Evolutionary conservation across 2,113 vertebrate species (phyloP), one percentile per base, ranked within the genome.

Genomic region (Oreotragus oreotragus): DNA sequence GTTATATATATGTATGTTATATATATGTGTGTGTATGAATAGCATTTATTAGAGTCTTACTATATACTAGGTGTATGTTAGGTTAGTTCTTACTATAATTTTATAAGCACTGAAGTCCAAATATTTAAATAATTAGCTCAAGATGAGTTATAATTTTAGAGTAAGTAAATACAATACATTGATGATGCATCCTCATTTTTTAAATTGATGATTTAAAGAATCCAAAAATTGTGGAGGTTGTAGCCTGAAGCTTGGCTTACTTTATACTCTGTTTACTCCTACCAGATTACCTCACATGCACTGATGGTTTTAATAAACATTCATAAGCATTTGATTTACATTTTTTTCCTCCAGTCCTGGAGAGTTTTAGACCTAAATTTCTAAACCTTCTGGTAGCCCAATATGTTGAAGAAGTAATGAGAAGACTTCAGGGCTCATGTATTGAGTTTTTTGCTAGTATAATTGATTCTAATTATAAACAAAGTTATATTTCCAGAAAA

Each of bases 401-500:
- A 73, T 95, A 91, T 81, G 10, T 64, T 92, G 76, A 93, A 88
- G 70, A 92, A 19, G 66, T 70, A 86, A 64, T 70, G 25, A 92
- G 39, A 96, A 94, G 51, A 93, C 33, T 79, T 88, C 60, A 88
- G 36, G 53, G 23, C 10, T 89, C 80, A 47, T 15, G 17, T 90
- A 27, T 86, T 86, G 88, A 73, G 16, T 90, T 96, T 83, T 66
- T 96, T 91, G 89, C 86, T 94, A 93, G 76, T 66, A 80, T 85
- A 92, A 88, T 87, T 85, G 57, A 94, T 95, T 96, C 45, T 95
- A 96, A 86, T 94, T 87, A 84, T 90, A 95, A 91, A 92, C 58
- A 73, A 94, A 94, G 53, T 83, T 96, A 95, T 89, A 93, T 96
- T 94, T 97, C 79, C 33, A 91, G 94, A 96, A 90, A 96, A 83